These are phyloP conservation scores for Macrosiphum euphorbiae DNA, from an alignment of 2,888 invertebrate genomes.

Conservation along the genomic window DNA sequence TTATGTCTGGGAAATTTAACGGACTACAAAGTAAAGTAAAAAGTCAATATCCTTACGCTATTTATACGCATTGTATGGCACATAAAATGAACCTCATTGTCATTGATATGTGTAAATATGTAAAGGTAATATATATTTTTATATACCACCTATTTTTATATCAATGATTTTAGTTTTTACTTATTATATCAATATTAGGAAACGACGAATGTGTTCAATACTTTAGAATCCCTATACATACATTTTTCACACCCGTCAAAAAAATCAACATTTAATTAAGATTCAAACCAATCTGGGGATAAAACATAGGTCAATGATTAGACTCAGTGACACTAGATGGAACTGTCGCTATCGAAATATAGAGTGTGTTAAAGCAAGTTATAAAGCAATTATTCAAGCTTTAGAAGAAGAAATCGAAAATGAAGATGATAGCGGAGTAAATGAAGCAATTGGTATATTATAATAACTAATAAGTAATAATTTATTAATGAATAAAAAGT, in stretches of 20 bases:
- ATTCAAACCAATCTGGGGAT: conserved; percentile 25
- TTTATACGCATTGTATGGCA: neutral
- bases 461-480: neutral
- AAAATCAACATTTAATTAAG: conserved; percentile 4
- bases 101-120: conserved; percentile 13
- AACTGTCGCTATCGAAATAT: neutral
- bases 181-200: neutral
- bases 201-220: conserved; percentile 21
- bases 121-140: neutral
- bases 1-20: conserved; percentile 24
- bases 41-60: neutral
- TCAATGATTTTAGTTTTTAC: conserved; percentile 14
- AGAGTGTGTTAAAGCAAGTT: neutral
- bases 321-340: neutral
- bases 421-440: conserved; percentile 17
- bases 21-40: conserved; percentile 1
- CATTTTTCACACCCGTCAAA: conserved; percentile 20
- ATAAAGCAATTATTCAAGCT: conserved; percentile 20
- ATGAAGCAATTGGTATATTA: conserved; percentile 14
- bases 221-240: neutral
- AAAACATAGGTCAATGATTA: conserved; percentile 21
- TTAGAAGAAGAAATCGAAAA: conserved; percentile 38
- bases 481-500: neutral
- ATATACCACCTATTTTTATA: neutral
- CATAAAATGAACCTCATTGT: conserved; percentile 10